These are phyloP conservation scores for Nesoenas mayeri DNA, from an alignment of 2,113 vertebrate genomes.

Conservation along the genomic window DNA sequence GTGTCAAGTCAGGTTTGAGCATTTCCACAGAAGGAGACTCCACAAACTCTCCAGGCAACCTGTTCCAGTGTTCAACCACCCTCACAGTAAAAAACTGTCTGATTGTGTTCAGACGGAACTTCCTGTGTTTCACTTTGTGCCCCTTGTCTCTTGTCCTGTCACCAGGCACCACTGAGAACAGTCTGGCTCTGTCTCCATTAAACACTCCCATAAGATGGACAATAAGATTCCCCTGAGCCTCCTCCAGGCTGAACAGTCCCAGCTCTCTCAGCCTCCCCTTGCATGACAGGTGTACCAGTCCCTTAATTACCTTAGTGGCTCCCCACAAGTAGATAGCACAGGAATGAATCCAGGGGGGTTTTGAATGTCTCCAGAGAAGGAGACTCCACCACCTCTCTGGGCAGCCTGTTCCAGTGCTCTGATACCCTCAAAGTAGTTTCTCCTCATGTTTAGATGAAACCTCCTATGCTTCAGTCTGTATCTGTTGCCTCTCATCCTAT, in stretches of 20 bases:
- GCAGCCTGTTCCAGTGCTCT: no score
- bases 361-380: no score
- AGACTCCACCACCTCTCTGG: no score
- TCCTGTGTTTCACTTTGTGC: not conserved
- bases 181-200: not conserved
- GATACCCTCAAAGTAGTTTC: no score
- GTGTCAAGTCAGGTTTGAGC: not conserved
- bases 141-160: not conserved
- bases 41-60: not conserved
- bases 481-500: no score
- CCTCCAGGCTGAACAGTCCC: not conserved
- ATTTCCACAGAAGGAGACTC: not conserved
- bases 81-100: not conserved
- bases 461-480: no score
- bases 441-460: no score
- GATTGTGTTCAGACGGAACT: not conserved
- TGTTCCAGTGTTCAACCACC: not conserved
- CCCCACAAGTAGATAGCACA: not conserved
- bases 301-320: not conserved
- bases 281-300: not conserved
- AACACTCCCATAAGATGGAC: not conserved
- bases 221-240: not conserved
- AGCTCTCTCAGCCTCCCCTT: no score
- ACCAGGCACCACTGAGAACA: not conserved
- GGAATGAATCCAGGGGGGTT: no score